Percentiles rank a stretch among this genome's conserved stretches.
These are phyloP conservation scores for Maniola jurtina DNA, from an alignment of 1,140 invertebrate species.

Conservation along the genomic window DNA sequence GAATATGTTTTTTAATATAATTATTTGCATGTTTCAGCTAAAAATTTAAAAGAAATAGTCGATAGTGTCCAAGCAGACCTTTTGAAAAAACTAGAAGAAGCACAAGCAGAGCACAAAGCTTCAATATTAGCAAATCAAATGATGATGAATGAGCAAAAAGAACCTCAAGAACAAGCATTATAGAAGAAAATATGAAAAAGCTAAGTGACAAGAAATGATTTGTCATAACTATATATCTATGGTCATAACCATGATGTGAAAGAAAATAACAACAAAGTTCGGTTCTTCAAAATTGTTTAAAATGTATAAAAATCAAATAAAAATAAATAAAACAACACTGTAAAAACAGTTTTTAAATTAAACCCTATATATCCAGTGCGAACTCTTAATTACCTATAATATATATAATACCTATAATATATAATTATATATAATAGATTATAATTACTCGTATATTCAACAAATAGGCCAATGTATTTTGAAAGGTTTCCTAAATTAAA, in stretches of 20 bases:
- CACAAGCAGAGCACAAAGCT: constrained; percentile 50
- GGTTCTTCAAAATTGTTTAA: constrained; percentile 31
- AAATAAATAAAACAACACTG: constrained; percentile 17
- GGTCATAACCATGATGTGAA: constrained; percentile 19
- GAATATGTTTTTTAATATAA: background rate
- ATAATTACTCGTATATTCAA: background rate
- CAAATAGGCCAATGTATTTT: no score
- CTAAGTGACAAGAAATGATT: constrained; percentile 17
- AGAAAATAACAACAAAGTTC: background rate
- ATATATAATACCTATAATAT: no score
- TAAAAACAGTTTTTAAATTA: background rate
- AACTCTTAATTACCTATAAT: background rate
- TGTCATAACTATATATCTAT: constrained; percentile 22
- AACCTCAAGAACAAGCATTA: constrained; percentile 22
- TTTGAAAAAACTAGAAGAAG: constrained; percentile 64
- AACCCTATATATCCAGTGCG: background rate
- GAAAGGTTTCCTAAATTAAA: background rate
- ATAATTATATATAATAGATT: no score
- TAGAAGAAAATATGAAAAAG: constrained; percentile 17
- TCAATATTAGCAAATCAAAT: constrained; percentile 27
- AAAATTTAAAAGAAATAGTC: constrained; percentile 73
- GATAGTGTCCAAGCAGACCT: constrained; percentile 70
- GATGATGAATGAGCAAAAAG: constrained; percentile 23
- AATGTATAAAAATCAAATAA: constrained; percentile 16
- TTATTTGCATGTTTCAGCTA: constrained; percentile 44